Evolutionary conservation across 2,113 vertebrate genomes (phyloP).

Genomic region (Rhinichthys klamathensis): DNA sequence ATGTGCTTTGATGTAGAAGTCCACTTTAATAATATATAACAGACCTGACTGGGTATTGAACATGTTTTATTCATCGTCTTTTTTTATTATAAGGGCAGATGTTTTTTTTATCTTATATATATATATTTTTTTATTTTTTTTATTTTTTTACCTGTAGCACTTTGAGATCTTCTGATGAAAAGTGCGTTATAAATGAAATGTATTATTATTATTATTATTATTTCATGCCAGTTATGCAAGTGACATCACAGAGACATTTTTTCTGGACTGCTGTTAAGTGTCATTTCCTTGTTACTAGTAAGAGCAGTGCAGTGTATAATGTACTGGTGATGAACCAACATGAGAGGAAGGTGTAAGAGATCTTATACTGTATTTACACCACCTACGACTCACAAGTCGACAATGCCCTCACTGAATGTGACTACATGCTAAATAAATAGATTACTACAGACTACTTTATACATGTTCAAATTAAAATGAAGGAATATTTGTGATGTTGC

Average conservation of each 20-base stretch:
- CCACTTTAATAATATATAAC: constrained; percentile 63
- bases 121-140: too few species aligned
- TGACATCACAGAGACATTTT: constrained; percentile 46
- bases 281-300: constrained; percentile 24
- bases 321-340: not conserved
- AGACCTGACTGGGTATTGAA: constrained; percentile 36
- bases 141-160: too few species aligned
- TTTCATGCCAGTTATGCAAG: constrained; percentile 18
- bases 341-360: not conserved
- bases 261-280: constrained; percentile 40
- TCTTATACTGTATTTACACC: not conserved
- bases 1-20: constrained; percentile 53
- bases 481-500: not conserved
- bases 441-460: not conserved
- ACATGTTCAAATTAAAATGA: not conserved
- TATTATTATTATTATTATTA: too few species aligned
- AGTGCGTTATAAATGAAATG: too few species aligned
- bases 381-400: not conserved
- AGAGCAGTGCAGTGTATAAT: not conserved
- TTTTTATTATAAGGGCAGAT: constrained; percentile 30
- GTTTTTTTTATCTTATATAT: too few species aligned
- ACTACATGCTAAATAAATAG: not conserved
- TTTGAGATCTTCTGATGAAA: too few species aligned
- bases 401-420: not conserved
- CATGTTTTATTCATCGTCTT: constrained; percentile 63